Conservation (phyloP, 1,140 invertebrate species). For the Cotesia chilonis region DNA sequence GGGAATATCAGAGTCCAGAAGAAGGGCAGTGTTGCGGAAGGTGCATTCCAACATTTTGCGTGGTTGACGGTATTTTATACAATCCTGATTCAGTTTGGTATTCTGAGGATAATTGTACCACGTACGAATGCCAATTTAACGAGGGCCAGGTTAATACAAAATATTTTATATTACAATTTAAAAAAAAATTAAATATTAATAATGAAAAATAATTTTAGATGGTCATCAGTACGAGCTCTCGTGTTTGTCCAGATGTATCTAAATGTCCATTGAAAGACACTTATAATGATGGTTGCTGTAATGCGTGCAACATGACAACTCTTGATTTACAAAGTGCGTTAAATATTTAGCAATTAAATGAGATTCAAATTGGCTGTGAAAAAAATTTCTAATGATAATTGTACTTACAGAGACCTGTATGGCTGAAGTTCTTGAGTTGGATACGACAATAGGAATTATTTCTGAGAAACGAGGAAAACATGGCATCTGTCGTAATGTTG, state of each 20-base stretch:
- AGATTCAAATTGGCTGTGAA: neutral
- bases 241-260: slow-evolving; percentile 71
- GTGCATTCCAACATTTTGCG: slow-evolving; percentile 73
- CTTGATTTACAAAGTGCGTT: slow-evolving; percentile 60
- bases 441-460: slow-evolving; percentile 69
- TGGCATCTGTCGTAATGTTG: slow-evolving; percentile 71
- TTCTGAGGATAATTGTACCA: slow-evolving; percentile 75
- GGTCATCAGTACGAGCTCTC: slow-evolving; percentile 65
- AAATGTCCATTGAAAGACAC: slow-evolving; percentile 68
- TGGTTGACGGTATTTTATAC: slow-evolving; percentile 69
- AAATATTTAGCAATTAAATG: neutral
- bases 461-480: slow-evolving; percentile 58
- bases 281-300: slow-evolving; percentile 73
- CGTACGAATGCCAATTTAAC: slow-evolving; percentile 66
- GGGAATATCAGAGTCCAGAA: slow-evolving; percentile 65
- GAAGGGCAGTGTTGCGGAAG: slow-evolving; percentile 73
- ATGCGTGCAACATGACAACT: slow-evolving; percentile 69
- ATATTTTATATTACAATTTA: slow-evolving; percentile 12
- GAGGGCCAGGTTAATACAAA: slow-evolving; percentile 52
- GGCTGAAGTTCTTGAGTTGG: slow-evolving; percentile 64
- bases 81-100: slow-evolving; percentile 69
- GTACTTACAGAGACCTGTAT: slow-evolving; percentile 66
- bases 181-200: neutral
- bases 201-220: slow-evolving; percentile 54
- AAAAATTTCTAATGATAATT: neutral